Evolutionary conservation across 2,113 vertebrate species (phyloP).

Genomic region (Lampris megalopsis): DNA sequence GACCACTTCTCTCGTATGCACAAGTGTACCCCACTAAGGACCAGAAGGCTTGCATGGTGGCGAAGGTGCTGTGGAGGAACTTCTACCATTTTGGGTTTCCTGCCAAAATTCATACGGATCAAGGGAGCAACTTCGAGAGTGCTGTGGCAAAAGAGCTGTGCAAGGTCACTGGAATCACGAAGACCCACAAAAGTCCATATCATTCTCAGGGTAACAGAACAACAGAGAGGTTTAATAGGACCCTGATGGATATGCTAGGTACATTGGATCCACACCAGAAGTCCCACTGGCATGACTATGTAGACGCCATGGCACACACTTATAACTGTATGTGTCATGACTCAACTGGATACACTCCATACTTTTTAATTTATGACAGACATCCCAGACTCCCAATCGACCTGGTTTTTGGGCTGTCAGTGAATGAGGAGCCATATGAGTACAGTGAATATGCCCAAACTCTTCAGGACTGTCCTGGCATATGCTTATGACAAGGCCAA

Average conservation of each 20-base stretch:
- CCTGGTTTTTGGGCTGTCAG: not conserved
- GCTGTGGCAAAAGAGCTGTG: not conserved
- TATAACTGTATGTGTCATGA: not conserved
- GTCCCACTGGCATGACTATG: not conserved
- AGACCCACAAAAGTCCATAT: conserved; percentile 11
- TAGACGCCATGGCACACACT: not conserved
- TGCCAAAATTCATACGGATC: not conserved
- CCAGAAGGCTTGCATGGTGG: conserved; percentile 3
- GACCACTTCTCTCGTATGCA: conserved; percentile 9
- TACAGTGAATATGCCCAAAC: not conserved
- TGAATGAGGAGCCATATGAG: not conserved
- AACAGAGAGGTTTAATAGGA: conserved; percentile 28
- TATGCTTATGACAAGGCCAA: not conserved
- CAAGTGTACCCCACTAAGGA: conserved; percentile 1
- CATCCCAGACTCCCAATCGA: not conserved
- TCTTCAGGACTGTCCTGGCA: not conserved
- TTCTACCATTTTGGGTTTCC: not conserved
- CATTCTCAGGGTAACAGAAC: conserved; percentile 14
- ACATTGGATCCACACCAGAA: not conserved
- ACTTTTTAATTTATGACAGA: not conserved
- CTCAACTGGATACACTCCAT: not conserved
- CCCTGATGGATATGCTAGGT: not conserved
- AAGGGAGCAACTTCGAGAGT: not conserved
- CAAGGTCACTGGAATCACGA: not conserved
- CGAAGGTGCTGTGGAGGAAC: not conserved